phyloP scores from a whole-genome alignment of 2,113 vertebrate species.

The Myotis yumanensis region DNA sequence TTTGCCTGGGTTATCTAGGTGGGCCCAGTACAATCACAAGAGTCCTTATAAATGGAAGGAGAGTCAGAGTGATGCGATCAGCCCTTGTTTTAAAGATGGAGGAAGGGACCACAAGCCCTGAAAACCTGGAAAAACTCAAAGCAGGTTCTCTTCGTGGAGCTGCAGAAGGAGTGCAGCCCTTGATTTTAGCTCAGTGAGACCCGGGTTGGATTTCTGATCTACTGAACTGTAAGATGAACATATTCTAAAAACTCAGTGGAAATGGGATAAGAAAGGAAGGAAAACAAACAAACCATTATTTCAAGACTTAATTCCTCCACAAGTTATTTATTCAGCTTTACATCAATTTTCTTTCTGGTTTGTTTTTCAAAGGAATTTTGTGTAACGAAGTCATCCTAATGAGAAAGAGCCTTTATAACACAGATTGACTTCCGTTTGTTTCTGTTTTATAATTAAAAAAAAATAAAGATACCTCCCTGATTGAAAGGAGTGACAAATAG shows the following conservation, averaged over 20 bases:
- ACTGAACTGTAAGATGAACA: not conserved
- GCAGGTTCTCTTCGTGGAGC: not conserved
- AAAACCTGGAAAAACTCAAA: not conserved
- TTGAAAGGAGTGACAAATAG: not conserved
- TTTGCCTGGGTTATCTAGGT: not conserved
- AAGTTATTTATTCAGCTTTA: not conserved
- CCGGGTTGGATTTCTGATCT: not conserved
- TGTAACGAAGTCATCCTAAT: not conserved
- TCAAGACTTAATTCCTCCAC: not conserved
- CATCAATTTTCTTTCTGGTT: not conserved
- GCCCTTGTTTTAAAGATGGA: not conserved
- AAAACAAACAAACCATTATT: not conserved
- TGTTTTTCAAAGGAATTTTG: not conserved
- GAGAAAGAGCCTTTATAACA: not conserved
- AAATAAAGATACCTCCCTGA: not conserved
- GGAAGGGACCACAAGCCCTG: not conserved
- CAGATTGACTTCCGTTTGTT: not conserved
- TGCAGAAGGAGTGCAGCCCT: not conserved
- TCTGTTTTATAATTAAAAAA: conserved; percentile 15
- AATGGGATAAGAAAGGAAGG: not conserved
- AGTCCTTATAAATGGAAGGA: not conserved
- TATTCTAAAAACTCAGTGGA: not conserved
- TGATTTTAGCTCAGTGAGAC: not conserved
- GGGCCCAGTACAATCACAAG: not conserved
- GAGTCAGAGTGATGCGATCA: not conserved